A percentile compares a stretch with the other conserved stretches of the same genome.
These are phyloP conservation scores for Machaerirhynchus nigripectus DNA, from an alignment of 2,113 vertebrate species.

Conservation along the genomic window DNA sequence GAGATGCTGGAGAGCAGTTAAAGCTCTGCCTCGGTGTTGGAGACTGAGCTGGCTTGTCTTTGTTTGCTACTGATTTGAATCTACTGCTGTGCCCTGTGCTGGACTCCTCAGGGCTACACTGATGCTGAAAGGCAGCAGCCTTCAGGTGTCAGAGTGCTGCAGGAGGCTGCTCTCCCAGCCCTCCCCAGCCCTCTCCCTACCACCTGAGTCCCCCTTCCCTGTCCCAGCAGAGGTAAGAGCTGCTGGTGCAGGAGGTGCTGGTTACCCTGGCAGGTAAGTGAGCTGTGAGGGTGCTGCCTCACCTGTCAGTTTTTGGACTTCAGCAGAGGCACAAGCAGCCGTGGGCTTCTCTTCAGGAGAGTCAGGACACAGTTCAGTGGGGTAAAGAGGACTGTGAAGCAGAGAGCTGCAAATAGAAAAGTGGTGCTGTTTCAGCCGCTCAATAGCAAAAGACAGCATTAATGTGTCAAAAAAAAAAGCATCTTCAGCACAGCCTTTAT, in stretches of 20 bases:
- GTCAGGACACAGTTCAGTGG: not conserved
- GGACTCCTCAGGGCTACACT: not conserved
- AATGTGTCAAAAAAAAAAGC: fast-evolving
- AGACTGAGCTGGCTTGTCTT: not conserved
- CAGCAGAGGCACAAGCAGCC: not conserved
- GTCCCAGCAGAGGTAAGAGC: not conserved
- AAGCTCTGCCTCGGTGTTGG: not conserved
- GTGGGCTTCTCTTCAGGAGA: not conserved
- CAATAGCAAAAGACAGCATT: not conserved
- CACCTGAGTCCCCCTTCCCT: not conserved
- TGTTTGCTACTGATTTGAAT: not conserved
- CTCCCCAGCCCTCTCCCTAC: not conserved
- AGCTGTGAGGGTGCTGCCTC: not conserved
- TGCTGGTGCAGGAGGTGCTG: not conserved
- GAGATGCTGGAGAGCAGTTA: not conserved
- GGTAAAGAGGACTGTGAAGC: not conserved
- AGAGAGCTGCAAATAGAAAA: conserved; percentile 4
- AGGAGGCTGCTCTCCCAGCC: not conserved
- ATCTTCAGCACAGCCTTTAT: not conserved
- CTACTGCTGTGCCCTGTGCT: not conserved
- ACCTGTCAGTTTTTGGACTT: conserved; percentile 18
- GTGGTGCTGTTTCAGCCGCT: not conserved
- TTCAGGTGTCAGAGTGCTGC: not conserved
- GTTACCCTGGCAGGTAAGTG: not conserved
- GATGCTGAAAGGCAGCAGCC: fast-evolving